Evolutionary conservation across 2,888 invertebrate species (phyloP).

Genomic region (Andrena camellia): DNA sequence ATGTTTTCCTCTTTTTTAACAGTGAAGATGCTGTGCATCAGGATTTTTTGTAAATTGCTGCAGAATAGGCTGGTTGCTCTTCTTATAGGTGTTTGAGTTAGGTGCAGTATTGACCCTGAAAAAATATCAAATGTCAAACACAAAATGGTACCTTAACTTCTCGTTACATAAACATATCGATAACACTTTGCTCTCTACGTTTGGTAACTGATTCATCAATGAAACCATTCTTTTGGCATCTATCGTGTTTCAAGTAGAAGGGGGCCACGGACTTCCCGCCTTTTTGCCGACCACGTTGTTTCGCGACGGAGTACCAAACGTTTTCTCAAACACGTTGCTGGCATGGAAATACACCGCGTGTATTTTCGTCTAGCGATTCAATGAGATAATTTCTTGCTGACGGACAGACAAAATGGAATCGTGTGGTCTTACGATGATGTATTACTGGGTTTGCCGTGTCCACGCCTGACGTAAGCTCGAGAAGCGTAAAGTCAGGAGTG

Average conservation of each 20-base stretch:
- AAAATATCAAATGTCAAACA: too few relatives aligned
- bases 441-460: conserved; percentile 55
- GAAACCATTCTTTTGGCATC: too few relatives aligned
- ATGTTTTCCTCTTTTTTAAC: too few relatives aligned
- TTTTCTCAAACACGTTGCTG: not conserved
- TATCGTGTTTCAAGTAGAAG: not conserved
- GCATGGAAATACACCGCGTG: not conserved
- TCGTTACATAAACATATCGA: not conserved
- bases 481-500: conserved; percentile 43
- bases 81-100: too few relatives aligned
- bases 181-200: not conserved
- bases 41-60: too few relatives aligned
- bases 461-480: conserved; percentile 51
- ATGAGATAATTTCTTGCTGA: conserved; percentile 48
- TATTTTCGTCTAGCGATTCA: conserved; percentile 26
- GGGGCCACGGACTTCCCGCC: not conserved
- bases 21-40: too few relatives aligned
- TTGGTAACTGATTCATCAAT: not conserved
- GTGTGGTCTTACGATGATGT: conserved; percentile 57
- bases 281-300: not conserved
- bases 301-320: not conserved
- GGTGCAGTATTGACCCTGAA: too few relatives aligned
- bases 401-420: conserved; percentile 35
- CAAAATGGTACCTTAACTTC: not conserved
- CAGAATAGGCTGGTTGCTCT: too few relatives aligned